Conservation (phyloP, 1,140 invertebrate genomes). For the Muscidifurax raptorellus region DNA sequence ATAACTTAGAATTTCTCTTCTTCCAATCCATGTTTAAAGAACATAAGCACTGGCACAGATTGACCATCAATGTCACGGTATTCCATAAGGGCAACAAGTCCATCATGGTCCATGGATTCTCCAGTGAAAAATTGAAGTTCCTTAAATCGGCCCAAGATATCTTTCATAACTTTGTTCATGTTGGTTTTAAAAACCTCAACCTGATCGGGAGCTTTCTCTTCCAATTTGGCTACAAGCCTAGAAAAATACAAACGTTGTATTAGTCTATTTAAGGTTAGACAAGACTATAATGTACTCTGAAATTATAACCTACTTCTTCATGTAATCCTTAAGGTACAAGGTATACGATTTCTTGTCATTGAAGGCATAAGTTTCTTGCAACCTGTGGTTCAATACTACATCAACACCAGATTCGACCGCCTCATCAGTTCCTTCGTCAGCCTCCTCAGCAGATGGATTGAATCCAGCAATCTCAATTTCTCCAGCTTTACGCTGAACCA, state of each 20-base stretch:
- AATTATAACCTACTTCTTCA: constrained; percentile 88
- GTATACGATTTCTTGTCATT: constrained; percentile 93
- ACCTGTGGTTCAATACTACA: constrained; percentile 93
- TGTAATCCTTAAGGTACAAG: constrained; percentile 95
- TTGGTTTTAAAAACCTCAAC: constrained; percentile 93
- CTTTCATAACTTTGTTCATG: constrained; percentile 97
- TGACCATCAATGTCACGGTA: constrained; percentile 92
- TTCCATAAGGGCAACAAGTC: constrained; percentile 94
- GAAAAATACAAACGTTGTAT: constrained; percentile 42
- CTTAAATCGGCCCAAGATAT: constrained; percentile 92
- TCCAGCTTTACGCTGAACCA: constrained; percentile 84
- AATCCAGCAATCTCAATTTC: constrained; percentile 90
- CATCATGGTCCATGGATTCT: constrained; percentile 95
- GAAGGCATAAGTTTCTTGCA: constrained; percentile 91
- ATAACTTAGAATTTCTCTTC: constrained; percentile 93
- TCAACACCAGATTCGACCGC: constrained; percentile 89
- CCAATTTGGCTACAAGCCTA: constrained; percentile 88
- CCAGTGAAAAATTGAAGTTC: constrained; percentile 97
- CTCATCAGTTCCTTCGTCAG: constrained; percentile 89
- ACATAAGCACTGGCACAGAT: constrained; percentile 91
- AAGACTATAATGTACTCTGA: constrained; percentile 26
- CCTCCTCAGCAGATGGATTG: constrained; percentile 95
- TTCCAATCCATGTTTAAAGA: constrained; percentile 95
- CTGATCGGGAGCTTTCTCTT: constrained; percentile 87
- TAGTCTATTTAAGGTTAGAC: constrained; percentile 11